Evolutionary conservation across 2,888 invertebrate genomes (phyloP).

Genomic region (Oscheius sp.): DNA sequence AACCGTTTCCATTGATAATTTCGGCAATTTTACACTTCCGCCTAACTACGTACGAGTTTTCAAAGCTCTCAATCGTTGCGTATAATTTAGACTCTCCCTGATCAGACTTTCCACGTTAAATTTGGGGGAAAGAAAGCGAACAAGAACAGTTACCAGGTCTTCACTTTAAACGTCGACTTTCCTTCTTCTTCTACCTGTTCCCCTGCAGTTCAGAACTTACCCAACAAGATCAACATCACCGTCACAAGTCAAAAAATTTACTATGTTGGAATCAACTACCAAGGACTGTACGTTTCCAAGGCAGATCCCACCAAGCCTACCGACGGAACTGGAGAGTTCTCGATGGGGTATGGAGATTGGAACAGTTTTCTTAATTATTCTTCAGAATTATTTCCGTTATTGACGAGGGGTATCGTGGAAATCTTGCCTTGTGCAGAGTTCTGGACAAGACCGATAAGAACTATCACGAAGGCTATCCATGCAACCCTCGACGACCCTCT

Average conservation of each 20-base stretch:
- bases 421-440: constrained; percentile 63
- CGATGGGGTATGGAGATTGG: constrained; percentile 48
- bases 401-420: constrained; percentile 16
- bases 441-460: constrained; percentile 26
- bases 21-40: too few relatives aligned
- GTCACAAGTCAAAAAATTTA: constrained; percentile 40
- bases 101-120: constrained; percentile 27
- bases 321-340: constrained; percentile 66
- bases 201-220: background rate
- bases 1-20: constrained; percentile 23
- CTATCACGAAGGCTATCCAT: constrained; percentile 42
- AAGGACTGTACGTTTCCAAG: constrained; percentile 44
- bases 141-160: background rate
- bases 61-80: too few relatives aligned
- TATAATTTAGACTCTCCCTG: constrained; percentile 13
- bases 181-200: background rate
- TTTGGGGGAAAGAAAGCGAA: background rate
- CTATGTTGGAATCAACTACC: constrained; percentile 44
- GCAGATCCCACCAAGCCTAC: constrained; percentile 58
- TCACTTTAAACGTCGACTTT: background rate
- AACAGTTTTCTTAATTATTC: background rate
- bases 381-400: constrained; percentile 7
- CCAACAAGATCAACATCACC: background rate
- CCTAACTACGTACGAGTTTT: too few relatives aligned
- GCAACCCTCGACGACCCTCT: constrained; percentile 60